Percentiles rank a stretch among this genome's conserved stretches.
Evolutionary conservation across 2,113 vertebrate genomes (phyloP).

Genomic region (Trichomycterus rosablanca): DNA sequence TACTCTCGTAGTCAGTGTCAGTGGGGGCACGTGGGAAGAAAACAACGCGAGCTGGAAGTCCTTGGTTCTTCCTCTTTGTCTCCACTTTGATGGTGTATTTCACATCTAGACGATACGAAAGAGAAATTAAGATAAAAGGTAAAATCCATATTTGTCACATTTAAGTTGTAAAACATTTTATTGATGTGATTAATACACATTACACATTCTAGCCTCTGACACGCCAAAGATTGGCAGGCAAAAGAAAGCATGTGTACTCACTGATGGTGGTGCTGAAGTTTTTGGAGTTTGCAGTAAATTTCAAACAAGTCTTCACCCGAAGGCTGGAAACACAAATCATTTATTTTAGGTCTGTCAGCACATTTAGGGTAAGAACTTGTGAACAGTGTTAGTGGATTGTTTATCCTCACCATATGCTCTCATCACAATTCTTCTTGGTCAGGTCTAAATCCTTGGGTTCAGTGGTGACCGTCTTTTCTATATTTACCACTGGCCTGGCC

Average conservation of each 20-base stretch:
- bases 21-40: conserved; percentile 50
- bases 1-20: conserved; percentile 52
- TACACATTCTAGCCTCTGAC: no score
- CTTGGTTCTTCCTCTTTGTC: conserved; percentile 62
- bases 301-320: conserved; percentile 78
- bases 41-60: conserved; percentile 67
- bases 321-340: conserved; percentile 67
- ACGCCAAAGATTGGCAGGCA: no score
- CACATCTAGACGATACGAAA: conserved; percentile 60
- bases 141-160: no score
- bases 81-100: conserved; percentile 75
- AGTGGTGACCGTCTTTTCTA: conserved; percentile 75
- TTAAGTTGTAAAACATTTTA: no score
- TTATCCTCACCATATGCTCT: conserved; percentile 74
- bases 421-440: conserved; percentile 59
- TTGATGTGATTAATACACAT: no score
- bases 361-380: not conserved
- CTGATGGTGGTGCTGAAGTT: conserved; percentile 76
- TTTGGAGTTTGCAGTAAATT: conserved; percentile 73
- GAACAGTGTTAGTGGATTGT: not conserved
- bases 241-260: conserved; percentile 61
- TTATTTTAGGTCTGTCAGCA: not conserved
- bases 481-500: conserved; percentile 81
- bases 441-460: conserved; percentile 65
- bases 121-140: not conserved